Evolutionary conservation across 2,113 vertebrate species (phyloP).

Genomic region (Corydoras maculifer): DNA sequence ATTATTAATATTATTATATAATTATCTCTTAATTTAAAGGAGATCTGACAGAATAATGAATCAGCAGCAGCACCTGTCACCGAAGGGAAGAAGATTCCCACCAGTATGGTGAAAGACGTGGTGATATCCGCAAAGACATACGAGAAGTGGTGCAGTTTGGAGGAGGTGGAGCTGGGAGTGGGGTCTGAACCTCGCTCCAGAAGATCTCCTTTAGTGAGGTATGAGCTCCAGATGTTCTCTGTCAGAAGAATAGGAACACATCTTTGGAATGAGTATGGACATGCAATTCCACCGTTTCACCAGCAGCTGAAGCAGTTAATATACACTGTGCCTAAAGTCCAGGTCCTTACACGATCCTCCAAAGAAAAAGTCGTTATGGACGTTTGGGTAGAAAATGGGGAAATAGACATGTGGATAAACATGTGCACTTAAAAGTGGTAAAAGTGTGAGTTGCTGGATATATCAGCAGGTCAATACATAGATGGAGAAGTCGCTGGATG

Average conservation of each 20-base stretch:
- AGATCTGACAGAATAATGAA: background rate
- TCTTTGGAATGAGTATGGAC: too few species aligned
- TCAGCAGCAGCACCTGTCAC: constrained; percentile 72
- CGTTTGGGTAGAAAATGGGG: background rate
- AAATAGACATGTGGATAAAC: background rate
- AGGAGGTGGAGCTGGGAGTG: constrained; percentile 52
- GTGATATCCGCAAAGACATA: constrained; percentile 87
- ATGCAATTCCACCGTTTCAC: too few species aligned
- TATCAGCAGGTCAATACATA: background rate
- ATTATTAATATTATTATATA: too few species aligned
- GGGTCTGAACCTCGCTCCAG: constrained; percentile 69
- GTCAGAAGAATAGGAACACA: background rate
- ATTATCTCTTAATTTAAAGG: too few species aligned
- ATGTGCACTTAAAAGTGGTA: background rate
- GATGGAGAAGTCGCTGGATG: too few species aligned
- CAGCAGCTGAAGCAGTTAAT: too few species aligned
- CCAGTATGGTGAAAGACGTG: constrained; percentile 83
- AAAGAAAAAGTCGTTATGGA: background rate
- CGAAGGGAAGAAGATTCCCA: constrained; percentile 90
- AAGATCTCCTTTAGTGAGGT: constrained; percentile 75
- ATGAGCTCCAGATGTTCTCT: constrained; percentile 86
- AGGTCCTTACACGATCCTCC: too few species aligned
- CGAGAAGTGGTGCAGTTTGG: constrained; percentile 52
- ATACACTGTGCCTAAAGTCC: too few species aligned
- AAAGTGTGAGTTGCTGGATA: background rate